phyloP scores from a whole-genome alignment of 2,888 invertebrate species.

The Hirtodrosophila cameraria region DNA sequence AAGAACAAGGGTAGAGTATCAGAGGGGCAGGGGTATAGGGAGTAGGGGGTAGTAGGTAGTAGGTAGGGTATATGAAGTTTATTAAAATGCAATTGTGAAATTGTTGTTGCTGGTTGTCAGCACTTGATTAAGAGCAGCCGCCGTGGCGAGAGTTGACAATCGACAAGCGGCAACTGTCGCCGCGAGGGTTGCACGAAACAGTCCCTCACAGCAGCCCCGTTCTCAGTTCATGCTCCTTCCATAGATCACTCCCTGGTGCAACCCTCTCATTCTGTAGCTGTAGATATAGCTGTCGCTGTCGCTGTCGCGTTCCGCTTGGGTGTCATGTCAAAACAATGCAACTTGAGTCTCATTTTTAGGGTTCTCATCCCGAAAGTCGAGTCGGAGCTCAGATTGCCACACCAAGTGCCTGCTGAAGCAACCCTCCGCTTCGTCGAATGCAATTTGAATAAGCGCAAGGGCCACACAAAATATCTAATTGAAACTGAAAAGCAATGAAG shows the following conservation, averaged over 20 bases:
- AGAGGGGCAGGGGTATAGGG: background rate
- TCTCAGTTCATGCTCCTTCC: background rate
- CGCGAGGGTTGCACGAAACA: conserved; percentile 37
- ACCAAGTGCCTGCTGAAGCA: conserved; percentile 49
- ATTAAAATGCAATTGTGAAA: conserved; percentile 76
- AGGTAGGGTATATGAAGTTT: conserved; percentile 40
- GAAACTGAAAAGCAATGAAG: conserved; percentile 47
- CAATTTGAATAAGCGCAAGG: conserved; percentile 61
- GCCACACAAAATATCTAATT: conserved; percentile 36
- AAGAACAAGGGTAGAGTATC: background rate
- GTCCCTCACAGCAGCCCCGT: conserved; percentile 31
- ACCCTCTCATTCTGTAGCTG: too few species aligned
- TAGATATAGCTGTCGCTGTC: too few species aligned
- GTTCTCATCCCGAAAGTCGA: conserved; percentile 29
- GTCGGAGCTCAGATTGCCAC: conserved; percentile 54
- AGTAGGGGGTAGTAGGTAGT: background rate
- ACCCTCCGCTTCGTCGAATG: conserved; percentile 43
- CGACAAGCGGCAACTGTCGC: conserved; percentile 7
- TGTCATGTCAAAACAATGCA: conserved; percentile 78
- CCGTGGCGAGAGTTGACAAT: conserved; percentile 22
- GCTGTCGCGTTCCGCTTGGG: conserved; percentile 61
- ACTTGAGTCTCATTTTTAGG: conserved; percentile 56
- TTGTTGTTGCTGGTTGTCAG: conserved; percentile 72
- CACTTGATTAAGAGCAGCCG: conserved; percentile 79
- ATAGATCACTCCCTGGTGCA: too few species aligned